Evolutionary conservation across 2,888 invertebrate species (phyloP).

Genomic region (Xylota sylvarum): DNA sequence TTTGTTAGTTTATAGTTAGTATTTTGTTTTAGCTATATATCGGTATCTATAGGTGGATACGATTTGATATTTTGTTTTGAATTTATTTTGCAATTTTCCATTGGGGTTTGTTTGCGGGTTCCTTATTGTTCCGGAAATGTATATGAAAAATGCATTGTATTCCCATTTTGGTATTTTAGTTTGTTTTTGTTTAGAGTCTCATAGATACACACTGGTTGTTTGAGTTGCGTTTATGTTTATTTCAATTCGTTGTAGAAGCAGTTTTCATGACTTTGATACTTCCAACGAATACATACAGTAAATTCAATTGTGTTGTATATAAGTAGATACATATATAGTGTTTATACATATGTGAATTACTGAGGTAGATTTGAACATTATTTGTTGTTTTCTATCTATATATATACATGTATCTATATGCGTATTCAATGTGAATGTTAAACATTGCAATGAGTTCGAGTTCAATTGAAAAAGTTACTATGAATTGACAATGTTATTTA

Average conservation of each 20-base stretch:
- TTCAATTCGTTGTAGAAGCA: conserved; percentile 40
- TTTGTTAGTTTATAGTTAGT: conserved; percentile 36
- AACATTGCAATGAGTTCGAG: conserved; percentile 60
- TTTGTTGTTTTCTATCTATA: conserved; percentile 67
- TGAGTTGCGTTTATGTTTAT: conserved; percentile 17
- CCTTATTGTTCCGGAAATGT: conserved; percentile 71
- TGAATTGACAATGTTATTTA: conserved; percentile 68
- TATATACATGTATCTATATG: conserved; percentile 61
- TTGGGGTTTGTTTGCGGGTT: conserved; percentile 72
- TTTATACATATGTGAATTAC: conserved; percentile 57
- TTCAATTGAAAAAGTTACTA: conserved; percentile 58
- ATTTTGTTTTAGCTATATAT: conserved; percentile 57
- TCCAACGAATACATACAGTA: conserved; percentile 54
- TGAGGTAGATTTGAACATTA: conserved; percentile 75
- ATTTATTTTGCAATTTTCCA: conserved; percentile 69
- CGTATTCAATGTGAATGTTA: conserved; percentile 72
- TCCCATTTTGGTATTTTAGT: conserved; percentile 51
- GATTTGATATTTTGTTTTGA: conserved; percentile 47
- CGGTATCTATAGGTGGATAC: conserved; percentile 58
- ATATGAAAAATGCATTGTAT: conserved; percentile 64
- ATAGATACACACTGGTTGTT: conserved; percentile 57
- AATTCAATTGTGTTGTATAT: conserved; percentile 73
- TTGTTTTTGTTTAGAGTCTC: conserved; percentile 27
- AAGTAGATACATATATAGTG: conserved; percentile 33
- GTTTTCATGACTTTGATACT: conserved; percentile 41